Conservation (phyloP, 2,888 invertebrate genomes). For the Leptopterna dolabrata region DNA sequence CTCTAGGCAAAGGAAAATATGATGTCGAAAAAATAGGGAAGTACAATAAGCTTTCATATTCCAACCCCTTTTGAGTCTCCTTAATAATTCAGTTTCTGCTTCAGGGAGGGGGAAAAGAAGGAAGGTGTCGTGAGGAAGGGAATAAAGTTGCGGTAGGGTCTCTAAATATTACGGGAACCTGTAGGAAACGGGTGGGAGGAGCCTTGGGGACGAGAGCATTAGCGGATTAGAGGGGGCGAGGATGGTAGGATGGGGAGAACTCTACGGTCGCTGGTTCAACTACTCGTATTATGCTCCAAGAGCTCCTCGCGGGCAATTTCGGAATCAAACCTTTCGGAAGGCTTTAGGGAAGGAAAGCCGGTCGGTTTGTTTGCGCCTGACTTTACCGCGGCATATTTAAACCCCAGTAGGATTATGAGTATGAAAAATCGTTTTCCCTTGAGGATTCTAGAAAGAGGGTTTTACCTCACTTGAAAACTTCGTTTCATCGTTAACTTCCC, state of each 20-base stretch:
- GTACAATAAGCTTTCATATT: neutral
- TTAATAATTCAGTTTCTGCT: neutral
- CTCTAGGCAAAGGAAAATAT: neutral
- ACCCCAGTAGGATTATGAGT: neutral
- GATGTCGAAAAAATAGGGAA: neutral
- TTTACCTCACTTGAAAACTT: neutral
- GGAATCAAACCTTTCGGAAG: neutral
- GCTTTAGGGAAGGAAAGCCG: neutral
- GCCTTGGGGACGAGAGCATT: neutral
- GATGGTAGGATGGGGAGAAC: neutral
- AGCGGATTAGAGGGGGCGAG: conserved; percentile 8
- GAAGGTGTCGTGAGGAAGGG: neutral
- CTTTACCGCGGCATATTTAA: neutral
- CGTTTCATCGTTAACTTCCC: neutral
- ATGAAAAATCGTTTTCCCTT: neutral
- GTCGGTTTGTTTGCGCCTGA: neutral
- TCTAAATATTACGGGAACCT: neutral
- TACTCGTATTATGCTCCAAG: neutral
- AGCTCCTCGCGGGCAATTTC: conserved; percentile 16
- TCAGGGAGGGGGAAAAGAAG: neutral
- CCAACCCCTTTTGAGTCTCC: neutral
- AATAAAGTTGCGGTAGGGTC: neutral
- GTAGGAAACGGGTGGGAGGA: neutral
- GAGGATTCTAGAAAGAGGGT: neutral
- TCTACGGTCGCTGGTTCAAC: neutral